These are phyloP conservation scores for Lepilemur ruficaudatus DNA, from an alignment of 2,797 vertebrate genomes.

Conservation along the genomic window DNA sequence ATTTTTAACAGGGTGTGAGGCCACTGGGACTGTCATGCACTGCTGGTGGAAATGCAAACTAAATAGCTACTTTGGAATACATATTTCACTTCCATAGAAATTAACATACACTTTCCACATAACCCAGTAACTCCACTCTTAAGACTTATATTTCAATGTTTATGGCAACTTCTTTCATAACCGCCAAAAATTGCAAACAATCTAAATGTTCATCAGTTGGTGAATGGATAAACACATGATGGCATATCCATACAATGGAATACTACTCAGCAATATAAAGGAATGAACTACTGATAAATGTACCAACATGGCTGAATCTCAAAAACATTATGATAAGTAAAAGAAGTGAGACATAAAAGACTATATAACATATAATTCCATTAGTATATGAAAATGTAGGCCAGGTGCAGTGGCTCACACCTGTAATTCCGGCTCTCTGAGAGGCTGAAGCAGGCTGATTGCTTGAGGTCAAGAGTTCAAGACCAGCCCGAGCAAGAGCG, in stretches of 20 bases:
- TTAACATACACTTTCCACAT: neutral
- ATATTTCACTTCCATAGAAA: neutral
- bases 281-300: neutral
- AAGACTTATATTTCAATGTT: neutral
- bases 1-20: neutral
- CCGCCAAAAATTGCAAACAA: neutral
- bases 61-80: neutral
- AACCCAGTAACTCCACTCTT: neutral
- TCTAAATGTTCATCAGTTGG: neutral
- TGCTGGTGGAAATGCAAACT: neutral
- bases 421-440: too few species aligned
- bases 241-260: neutral
- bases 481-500: too few species aligned
- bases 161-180: neutral
- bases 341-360: neutral
- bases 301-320: neutral
- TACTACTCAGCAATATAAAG: neutral
- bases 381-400: neutral
- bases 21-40: neutral
- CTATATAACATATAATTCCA: neutral
- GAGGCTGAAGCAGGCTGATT: too few species aligned
- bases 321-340: neutral
- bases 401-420: too few species aligned
- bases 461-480: too few species aligned
- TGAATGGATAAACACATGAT: neutral